These are phyloP conservation scores for Epinotia brunnichana DNA, from an alignment of 2,888 invertebrate species.

Conservation along the genomic window DNA sequence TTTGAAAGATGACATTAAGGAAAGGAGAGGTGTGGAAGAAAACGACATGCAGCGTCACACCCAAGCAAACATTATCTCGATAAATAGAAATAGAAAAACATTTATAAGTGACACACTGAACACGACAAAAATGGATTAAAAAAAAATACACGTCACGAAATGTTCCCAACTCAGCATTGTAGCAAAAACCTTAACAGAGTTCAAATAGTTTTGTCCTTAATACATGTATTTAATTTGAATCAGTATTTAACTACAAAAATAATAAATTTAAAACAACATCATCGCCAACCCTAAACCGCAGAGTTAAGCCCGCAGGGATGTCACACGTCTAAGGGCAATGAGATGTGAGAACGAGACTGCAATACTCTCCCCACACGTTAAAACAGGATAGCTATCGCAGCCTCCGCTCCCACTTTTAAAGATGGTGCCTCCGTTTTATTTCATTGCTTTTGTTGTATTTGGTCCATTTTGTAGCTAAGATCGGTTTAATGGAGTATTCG, in stretches of 20 bases:
- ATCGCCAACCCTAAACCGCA: conserved; percentile 64
- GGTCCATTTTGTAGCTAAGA: conserved; percentile 49
- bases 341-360: conserved; percentile 72
- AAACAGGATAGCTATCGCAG: conserved; percentile 57
- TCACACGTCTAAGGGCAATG: conserved; percentile 77
- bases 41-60: too few relatives aligned
- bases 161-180: too few relatives aligned
- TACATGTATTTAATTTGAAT: too few relatives aligned
- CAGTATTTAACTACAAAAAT: neutral
- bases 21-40: too few relatives aligned
- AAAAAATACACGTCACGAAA: too few relatives aligned
- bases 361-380: conserved; percentile 48
- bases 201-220: too few relatives aligned
- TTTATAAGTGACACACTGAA: too few relatives aligned
- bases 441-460: conserved; percentile 56
- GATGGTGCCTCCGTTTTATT: conserved; percentile 66
- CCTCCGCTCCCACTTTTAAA: conserved; percentile 51
- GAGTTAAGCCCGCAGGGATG: conserved; percentile 78
- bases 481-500: conserved; percentile 27
- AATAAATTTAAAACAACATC: conserved; percentile 1
- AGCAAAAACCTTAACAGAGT: too few relatives aligned
- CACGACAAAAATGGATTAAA: too few relatives aligned
- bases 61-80: too few relatives aligned
- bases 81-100: too few relatives aligned
- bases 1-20: too few relatives aligned